These are phyloP conservation scores for Globodera rostochiensis DNA, from an alignment of 1,140 invertebrate genomes.

Conservation along the genomic window DNA sequence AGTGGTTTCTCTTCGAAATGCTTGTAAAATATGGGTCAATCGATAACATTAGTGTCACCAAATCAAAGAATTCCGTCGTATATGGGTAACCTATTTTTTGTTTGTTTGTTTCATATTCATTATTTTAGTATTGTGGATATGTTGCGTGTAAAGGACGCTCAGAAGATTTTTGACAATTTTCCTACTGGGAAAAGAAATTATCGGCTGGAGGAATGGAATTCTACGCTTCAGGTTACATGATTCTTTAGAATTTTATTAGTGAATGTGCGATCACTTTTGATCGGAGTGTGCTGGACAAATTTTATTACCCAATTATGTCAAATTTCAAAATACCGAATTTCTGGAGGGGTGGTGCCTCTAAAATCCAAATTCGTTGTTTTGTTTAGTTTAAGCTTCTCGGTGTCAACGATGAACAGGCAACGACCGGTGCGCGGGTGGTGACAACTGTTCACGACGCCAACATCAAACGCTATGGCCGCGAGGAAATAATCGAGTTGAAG, in stretches of 20 bases:
- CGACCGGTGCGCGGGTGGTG: neutral
- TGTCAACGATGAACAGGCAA: neutral
- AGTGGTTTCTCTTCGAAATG: conserved; percentile 22
- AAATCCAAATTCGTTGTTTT: neutral
- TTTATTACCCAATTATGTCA: too few species aligned
- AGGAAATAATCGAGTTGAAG: neutral
- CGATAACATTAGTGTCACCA: conserved; percentile 8
- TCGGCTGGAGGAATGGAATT: neutral
- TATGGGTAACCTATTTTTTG: conserved; percentile 1
- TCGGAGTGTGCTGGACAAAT: too few species aligned
- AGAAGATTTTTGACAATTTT: neutral
- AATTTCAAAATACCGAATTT: too few species aligned
- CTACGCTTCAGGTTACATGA: neutral
- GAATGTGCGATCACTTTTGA: too few species aligned
- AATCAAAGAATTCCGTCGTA: conserved; percentile 2
- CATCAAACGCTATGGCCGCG: neutral
- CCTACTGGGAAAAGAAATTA: neutral
- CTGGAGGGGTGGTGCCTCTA: too few species aligned
- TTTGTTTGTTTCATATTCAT: neutral
- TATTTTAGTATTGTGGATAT: neutral
- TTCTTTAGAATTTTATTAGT: too few species aligned
- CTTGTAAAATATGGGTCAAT: conserved; percentile 14
- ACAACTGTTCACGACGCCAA: too few species aligned
- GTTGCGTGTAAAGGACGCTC: neutral
- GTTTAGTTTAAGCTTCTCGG: neutral